These are phyloP conservation scores for Dreissena rostriformis DNA, from an alignment of 1,140 invertebrate genomes.

Conservation along the genomic window DNA sequence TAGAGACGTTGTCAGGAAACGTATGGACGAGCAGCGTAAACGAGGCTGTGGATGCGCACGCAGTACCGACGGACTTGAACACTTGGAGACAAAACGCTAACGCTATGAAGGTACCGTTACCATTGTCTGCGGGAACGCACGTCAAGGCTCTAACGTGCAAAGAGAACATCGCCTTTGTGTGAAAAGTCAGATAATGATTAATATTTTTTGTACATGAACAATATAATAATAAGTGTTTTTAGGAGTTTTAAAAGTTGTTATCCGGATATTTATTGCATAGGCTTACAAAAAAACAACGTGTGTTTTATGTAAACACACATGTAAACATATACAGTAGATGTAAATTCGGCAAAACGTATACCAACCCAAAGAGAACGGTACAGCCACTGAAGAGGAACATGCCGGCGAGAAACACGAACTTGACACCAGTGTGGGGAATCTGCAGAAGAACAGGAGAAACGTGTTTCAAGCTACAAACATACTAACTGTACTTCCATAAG, in stretches of 20 bases:
- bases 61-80: conserved; percentile 86
- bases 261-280: not conserved
- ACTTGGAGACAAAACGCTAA: conserved; percentile 88
- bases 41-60: conserved; percentile 88
- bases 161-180: too few species aligned
- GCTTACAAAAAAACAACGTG: not conserved
- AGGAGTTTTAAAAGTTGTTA: too few species aligned
- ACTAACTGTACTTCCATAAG: not conserved
- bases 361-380: conserved; percentile 80
- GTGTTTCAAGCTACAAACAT: not conserved
- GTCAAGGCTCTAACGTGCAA: too few species aligned
- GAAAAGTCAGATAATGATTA: too few species aligned
- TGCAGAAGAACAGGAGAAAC: conserved; percentile 65
- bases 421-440: conserved; percentile 86
- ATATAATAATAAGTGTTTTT: too few species aligned
- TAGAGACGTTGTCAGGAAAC: conserved; percentile 88
- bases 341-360: too few species aligned
- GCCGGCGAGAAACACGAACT: conserved; percentile 81
- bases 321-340: too few species aligned
- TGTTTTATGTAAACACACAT: too few species aligned
- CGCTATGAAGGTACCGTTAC: conserved; percentile 82
- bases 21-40: conserved; percentile 88
- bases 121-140: conserved; percentile 78
- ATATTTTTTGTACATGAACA: too few species aligned
- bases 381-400: conserved; percentile 76